Evolutionary conservation across 2,797 vertebrate genomes (phyloP), one percentile per base, ranked within the genome.

Genomic region (Mus minutoides): DNA sequence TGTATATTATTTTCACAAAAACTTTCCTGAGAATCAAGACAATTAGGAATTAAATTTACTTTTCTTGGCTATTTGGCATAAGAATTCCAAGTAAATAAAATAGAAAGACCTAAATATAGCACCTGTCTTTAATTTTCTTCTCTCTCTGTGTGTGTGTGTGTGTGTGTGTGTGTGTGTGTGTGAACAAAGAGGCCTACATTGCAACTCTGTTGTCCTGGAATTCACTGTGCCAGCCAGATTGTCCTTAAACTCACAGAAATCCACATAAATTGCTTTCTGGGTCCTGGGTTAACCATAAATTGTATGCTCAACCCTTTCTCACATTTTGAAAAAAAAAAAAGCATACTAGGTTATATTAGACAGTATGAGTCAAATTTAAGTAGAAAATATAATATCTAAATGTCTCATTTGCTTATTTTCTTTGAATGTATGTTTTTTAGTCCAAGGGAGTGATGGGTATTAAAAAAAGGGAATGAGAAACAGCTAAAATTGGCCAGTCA

Each of bases 1-100:
- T 22, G 60, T 79, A 80, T 10, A 92, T 76, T 90, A 75, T 69
- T 83, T 87, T 93, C 60, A 93, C 0, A 90, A 92, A 79, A 46
- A 12, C 2, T 62, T 93, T 90, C 67, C 95, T 83, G 37, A 79
- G 2, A 88, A 88, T 79, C 22, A 93, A 90, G 6, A 16, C 77
- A 77, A 92, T 92, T 60, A 62, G 7, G 2, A 90, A 85, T 54
- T 87, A 85, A 78, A 91, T 90, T 31, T 56, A 92, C 71, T 89
- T 86, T 67, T 46, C 24, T 83, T 91, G 64, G 29, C 3, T 67
- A 71, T 69, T 87, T 83, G 22, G 2, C 75, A 71, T 37, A 71
- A 17, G 19, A 71, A 71, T 71, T 71, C n/a, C 69, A 37, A 37
- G n/a, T 71, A 71, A 71, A 37, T 71, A 62, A 85, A 90, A 76